phyloP scores from a whole-genome alignment of 2,797 vertebrate species.

The Gadopsis marmoratus region DNA sequence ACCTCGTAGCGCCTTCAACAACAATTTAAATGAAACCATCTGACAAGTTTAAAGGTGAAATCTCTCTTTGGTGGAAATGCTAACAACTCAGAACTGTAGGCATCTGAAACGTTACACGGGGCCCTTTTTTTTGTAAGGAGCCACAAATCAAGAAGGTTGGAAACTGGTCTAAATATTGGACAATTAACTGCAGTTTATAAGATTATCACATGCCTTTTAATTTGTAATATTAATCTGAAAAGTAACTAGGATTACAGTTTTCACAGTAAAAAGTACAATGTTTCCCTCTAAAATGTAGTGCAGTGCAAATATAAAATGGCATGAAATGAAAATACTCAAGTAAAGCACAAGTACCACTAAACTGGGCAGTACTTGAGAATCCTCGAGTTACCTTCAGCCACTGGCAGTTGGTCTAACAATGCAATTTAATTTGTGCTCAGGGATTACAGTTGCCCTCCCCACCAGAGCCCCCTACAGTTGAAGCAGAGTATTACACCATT shows the following conservation, averaged over 20 bases:
- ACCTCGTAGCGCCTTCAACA: not conserved
- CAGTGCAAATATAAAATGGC: not conserved
- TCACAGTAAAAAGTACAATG: not conserved
- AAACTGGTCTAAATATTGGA: not conserved
- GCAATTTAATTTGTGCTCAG: constrained; percentile 68
- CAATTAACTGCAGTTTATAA: not conserved
- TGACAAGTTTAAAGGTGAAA: not conserved
- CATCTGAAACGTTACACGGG: not conserved
- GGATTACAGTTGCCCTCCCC: constrained; percentile 98
- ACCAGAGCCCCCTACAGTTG: constrained; percentile 97
- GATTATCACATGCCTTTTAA: not conserved
- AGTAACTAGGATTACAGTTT: not conserved
- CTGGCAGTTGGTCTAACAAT: not conserved
- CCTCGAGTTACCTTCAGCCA: not conserved
- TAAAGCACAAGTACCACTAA: not conserved
- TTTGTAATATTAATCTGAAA: constrained; percentile 2
- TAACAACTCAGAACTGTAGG: not conserved
- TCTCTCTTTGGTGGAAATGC: not conserved
- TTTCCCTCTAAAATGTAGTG: not conserved
- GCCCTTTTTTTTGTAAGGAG: not conserved
- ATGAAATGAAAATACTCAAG: not conserved
- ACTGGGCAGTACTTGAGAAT: not conserved
- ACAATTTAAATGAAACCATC: constrained; percentile 3
- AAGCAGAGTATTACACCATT: constrained; percentile 99
- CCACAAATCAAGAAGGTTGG: not conserved